phyloP scores from a whole-genome alignment of 2,113 vertebrate species.

The Dicrurus megarhynchus region DNA sequence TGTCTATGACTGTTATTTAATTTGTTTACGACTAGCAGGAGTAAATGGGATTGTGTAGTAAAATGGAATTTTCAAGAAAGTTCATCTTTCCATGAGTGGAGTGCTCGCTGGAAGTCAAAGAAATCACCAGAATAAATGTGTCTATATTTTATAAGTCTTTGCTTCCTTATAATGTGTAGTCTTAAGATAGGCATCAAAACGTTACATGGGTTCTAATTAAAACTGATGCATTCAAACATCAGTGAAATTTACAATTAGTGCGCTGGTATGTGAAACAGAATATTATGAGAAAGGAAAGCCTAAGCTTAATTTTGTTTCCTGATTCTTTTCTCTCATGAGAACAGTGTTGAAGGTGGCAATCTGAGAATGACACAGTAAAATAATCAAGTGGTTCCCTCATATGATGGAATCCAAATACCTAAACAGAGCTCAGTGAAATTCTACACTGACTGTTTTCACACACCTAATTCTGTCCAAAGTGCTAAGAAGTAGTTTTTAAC shows the following conservation, averaged over 20 bases:
- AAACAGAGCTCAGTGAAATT: not conserved
- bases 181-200: not conserved
- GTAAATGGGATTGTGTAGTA: constrained; percentile 45
- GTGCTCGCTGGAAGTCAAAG: not conserved
- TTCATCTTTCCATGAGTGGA: constrained; percentile 28
- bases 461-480: not conserved
- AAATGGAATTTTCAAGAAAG: constrained; percentile 31
- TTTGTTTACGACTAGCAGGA: constrained; percentile 57
- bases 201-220: not conserved
- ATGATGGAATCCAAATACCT: not conserved
- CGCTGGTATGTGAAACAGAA: not conserved
- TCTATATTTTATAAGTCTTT: not conserved
- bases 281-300: not conserved
- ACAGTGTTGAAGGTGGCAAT: not conserved
- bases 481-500: not conserved
- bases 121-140: not conserved
- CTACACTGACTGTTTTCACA: not conserved
- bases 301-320: not conserved
- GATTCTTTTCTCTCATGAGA: not conserved
- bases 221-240: not conserved
- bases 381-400: not conserved
- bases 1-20: constrained; percentile 40
- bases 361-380: not conserved
- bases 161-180: not conserved
- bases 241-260: not conserved